Percentiles rank a stretch among this genome's conserved stretches.
Evolutionary conservation across 2,797 vertebrate species (phyloP).

Genomic region (Thaleichthys pacificus): DNA sequence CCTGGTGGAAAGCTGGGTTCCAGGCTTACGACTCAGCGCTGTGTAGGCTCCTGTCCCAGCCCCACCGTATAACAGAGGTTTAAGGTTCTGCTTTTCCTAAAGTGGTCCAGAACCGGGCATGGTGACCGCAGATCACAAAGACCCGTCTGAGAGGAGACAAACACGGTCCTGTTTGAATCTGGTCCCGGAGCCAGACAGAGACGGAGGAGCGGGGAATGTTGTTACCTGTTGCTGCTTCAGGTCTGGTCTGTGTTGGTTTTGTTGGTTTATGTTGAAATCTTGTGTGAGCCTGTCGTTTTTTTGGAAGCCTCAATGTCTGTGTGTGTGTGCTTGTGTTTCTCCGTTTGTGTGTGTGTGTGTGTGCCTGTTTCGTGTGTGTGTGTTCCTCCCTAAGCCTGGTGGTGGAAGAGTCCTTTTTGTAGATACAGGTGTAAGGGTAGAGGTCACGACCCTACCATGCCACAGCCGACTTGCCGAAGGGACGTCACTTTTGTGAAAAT

Average conservation of each 20-base stretch:
- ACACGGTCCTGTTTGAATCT: slow-evolving; percentile 39
- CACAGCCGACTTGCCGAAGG: slow-evolving; percentile 28
- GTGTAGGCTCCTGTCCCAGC: slow-evolving; percentile 22
- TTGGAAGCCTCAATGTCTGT: slow-evolving; percentile 20
- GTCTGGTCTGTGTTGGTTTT: not conserved
- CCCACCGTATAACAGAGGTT: slow-evolving; percentile 26
- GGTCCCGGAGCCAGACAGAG: slow-evolving; percentile 9
- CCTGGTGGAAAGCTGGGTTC: not conserved
- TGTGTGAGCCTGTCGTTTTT: slow-evolving; percentile 12
- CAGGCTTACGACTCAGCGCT: not conserved
- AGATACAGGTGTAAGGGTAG: slow-evolving; percentile 50
- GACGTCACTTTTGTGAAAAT: slow-evolving; percentile 1
- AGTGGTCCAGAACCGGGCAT: slow-evolving; percentile 43
- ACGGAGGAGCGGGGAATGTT: slow-evolving; percentile 6
- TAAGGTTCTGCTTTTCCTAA: slow-evolving; percentile 37
- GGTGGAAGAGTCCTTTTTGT: slow-evolving; percentile 27
- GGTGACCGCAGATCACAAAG: slow-evolving; percentile 55
- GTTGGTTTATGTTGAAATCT: slow-evolving; percentile 17
- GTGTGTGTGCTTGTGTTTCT: not conserved
- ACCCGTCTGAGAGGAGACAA: slow-evolving; percentile 37
- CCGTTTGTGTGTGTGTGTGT: not conserved
- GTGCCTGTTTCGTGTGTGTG: not conserved
- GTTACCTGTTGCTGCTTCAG: slow-evolving; percentile 7
- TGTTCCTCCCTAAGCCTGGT: not conserved
- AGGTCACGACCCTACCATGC: slow-evolving; percentile 30